Evolutionary conservation across 2,113 vertebrate genomes (phyloP).

Genomic region (Aythya baeri): DNA sequence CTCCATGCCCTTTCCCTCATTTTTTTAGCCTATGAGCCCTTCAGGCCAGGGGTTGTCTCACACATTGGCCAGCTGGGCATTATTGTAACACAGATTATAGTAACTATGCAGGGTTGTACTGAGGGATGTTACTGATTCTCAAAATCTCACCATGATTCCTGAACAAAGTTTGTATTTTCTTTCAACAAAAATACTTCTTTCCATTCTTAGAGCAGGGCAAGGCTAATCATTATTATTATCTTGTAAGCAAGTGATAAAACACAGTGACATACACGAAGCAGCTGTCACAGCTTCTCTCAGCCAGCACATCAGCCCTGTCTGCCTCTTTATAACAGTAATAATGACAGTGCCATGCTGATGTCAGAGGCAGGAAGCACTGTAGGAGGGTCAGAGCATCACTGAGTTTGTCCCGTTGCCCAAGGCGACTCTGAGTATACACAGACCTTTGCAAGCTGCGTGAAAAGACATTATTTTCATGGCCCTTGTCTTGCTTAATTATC

Average conservation of each 20-base stretch:
- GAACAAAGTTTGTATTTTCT: constrained; percentile 29
- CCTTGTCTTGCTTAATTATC: constrained; percentile 56
- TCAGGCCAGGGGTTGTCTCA: not conserved
- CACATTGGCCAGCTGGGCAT: not conserved
- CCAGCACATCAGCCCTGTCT: not conserved
- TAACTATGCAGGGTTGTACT: not conserved
- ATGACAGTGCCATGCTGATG: constrained; percentile 11
- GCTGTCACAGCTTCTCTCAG: constrained; percentile 49
- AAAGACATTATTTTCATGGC: constrained; percentile 19
- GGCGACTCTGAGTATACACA: not conserved
- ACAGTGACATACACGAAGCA: constrained; percentile 36
- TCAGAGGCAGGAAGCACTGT: constrained; percentile 16
- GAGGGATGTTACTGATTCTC: not conserved
- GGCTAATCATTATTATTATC: constrained; percentile 61
- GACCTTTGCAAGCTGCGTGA: constrained; percentile 15
- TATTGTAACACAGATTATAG: not conserved
- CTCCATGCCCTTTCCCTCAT: not conserved
- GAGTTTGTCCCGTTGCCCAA: not conserved
- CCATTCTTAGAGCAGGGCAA: constrained; percentile 27
- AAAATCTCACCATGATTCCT: constrained; percentile 1
- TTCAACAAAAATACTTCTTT: constrained; percentile 38
- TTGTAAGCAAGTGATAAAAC: constrained; percentile 52
- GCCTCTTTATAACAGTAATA: constrained; percentile 4
- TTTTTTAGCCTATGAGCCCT: not conserved
- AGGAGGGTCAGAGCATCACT: not conserved